These are phyloP conservation scores for Sphenopsis melanotis DNA, from an alignment of 2,797 vertebrate genomes.

Conservation along the genomic window DNA sequence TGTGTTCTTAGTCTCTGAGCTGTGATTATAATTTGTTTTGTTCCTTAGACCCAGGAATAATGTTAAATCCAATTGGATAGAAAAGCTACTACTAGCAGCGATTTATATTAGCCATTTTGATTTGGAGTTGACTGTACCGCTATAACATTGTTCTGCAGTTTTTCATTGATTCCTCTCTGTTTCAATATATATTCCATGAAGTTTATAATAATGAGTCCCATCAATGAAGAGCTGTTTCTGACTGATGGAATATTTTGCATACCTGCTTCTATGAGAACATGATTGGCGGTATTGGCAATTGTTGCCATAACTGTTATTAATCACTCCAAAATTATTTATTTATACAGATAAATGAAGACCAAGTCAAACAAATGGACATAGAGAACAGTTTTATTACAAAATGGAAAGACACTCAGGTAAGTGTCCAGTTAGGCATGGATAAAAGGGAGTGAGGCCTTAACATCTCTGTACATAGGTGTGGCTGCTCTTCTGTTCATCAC, in stretches of 20 bases:
- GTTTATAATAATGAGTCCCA: background rate
- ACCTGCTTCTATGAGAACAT: background rate
- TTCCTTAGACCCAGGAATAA: background rate
- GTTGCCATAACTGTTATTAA: background rate
- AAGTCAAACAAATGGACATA: slow-evolving; percentile 94
- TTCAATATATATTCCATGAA: background rate
- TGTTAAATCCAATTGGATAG: background rate
- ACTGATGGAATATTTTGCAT: background rate
- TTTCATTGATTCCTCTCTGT: background rate
- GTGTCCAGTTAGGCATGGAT: background rate
- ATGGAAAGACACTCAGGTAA: slow-evolving; percentile 94
- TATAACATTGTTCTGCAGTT: background rate
- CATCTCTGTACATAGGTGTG: background rate
- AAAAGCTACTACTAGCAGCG: background rate
- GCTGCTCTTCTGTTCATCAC: background rate
- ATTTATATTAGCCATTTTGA: background rate
- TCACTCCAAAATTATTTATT: slow-evolving; percentile 29
- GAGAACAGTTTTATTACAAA: slow-evolving; percentile 95
- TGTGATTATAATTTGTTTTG: background rate
- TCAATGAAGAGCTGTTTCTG: background rate
- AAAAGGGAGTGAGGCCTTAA: background rate
- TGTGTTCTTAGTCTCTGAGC: background rate
- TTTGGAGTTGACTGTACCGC: background rate
- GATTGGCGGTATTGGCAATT: background rate
- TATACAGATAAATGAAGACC: slow-evolving; percentile 90